Base-by-base conservation (phyloP, 2,888 invertebrate species). In the Leucoptera coffeella region DNA sequence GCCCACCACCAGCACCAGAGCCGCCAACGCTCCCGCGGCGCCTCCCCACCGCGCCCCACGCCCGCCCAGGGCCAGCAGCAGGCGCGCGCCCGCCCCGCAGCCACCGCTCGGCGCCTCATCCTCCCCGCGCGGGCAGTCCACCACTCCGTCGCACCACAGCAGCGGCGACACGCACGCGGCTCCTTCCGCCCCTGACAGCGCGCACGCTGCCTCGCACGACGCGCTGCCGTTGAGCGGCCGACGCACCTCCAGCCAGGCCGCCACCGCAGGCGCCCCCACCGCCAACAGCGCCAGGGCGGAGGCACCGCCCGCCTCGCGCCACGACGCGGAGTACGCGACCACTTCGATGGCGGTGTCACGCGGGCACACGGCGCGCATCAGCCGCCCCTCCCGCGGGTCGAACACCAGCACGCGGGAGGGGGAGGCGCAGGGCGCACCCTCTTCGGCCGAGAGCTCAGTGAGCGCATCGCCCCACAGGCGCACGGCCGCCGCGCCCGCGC, bases 291-390 rank as follows among this genome's bases (percentile, higher is more conserved):
- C 78, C 41, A 86, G 78, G n/a, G 79, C 78, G 25, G 85, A 15
- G 87, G 88, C n/a, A 80, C 60, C 51, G 87, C 88, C 58, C 86
- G 86, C 47, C 86, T 88, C 43, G 85, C 83, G 37, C 82, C 72
- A 75, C 35, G 75, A 79, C 26, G 74, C 57, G 1, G 78, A 72
- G 13, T 78, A 78, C 80, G 37, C 77, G 77, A 0, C 80, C 76
- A 0, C 82, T 82, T 40, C 83, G 82, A 21, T 82, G 29, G 74
- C 10, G 80, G 78, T 28, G 73, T 26, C 36, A 20, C 42, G 17
- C 39, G 45, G 14, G 50, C 44, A 23, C 50, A 49, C 45, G 71
- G 88, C 88, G 88, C 48, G 86, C 86, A 43, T 81, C 85, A 17
- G 51, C 45, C 53, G 69, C 2, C 75, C 65, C 4, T 84, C 80